Conservation (phyloP, 2,113 vertebrate genomes). For the Clarias gariepinus region DNA sequence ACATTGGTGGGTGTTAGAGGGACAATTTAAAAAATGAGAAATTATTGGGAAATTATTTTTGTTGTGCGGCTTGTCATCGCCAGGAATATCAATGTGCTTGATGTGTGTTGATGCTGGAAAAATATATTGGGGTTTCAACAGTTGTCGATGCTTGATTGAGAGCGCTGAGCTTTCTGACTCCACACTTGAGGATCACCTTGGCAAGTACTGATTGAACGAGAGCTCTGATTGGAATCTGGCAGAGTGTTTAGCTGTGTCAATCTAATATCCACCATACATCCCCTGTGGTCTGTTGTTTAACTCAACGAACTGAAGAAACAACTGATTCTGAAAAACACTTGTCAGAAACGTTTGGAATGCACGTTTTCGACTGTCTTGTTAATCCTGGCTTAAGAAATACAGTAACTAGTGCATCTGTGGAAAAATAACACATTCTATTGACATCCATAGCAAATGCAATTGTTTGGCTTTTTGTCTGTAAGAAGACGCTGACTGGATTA, state of each 20-base stretch:
- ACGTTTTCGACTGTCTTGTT: constrained; percentile 12
- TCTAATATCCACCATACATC: constrained; percentile 34
- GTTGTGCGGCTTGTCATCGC: not conserved
- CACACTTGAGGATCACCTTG: constrained; percentile 8
- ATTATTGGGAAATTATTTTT: not conserved
- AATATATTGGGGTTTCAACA: not conserved
- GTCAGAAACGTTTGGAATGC: not conserved
- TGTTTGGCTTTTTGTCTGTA: not conserved
- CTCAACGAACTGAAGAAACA: constrained; percentile 30
- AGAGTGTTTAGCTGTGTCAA: constrained; percentile 19
- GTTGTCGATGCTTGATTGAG: not conserved
- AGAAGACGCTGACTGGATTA: constrained; percentile 17
- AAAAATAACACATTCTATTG: constrained; percentile 11
- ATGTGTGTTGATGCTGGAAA: not conserved
- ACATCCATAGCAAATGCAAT: not conserved
- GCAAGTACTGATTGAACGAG: constrained; percentile 20
- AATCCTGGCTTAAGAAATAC: not conserved
- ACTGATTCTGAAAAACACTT: constrained; percentile 8
- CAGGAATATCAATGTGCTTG: not conserved
- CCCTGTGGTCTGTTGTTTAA: constrained; percentile 20
- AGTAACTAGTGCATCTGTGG: not conserved
- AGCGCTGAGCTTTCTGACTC: not conserved
- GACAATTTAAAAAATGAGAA: too few species aligned
- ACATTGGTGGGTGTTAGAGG: too few species aligned
- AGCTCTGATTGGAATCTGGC: constrained; percentile 30